Evolutionary conservation across 2,888 invertebrate species (phyloP), one percentile per base, ranked within the genome.

Genomic region (Epistrophe eligans): DNA sequence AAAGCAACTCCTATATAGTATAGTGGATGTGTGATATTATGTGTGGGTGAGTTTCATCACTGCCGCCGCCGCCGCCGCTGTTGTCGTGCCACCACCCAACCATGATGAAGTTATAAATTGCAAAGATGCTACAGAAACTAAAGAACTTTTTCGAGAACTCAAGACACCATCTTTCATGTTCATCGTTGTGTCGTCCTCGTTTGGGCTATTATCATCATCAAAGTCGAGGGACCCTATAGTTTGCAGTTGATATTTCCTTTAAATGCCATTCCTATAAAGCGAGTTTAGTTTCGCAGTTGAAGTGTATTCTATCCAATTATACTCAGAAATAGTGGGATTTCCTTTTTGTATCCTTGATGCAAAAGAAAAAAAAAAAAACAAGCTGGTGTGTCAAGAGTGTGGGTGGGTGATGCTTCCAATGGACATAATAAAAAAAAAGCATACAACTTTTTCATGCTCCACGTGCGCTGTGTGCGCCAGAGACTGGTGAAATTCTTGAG

Each of bases 171-270:
- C 40, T 19, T 32, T 71, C 48, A 71, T 71, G 40, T 62, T 24
- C 43, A 62, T 43, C 62, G 55, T 55, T 52, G 40, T 60, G 38
- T 62, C 45, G 40, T 70, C 64, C 79, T 76, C 55, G 71, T 76
- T 79, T 76, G 79, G 79, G 79, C 71, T 48, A 71, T 79, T 79
- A 79, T 71, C 76, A 79, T 76, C 71, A 64, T 79, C 79, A 84
- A 74, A 79, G 15, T 50, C 43, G 19, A 67, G 57, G 70, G 52
- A 64, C 64, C 15, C 43, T 62, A 15, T 70, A 77, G 70, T 66
- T 66, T 74, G 62, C 70, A 79, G 74, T 79, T 79, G 84, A 50
- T 79, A 66, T 79, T 83, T 76, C 76, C 71, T 79, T 76, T 76
- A 71, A 83, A 83, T 71, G 64, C 58, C 71, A 79, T 79, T 79